phyloP scores from a whole-genome alignment of 2,113 vertebrate species.

The Hyperoodon ampullatus region DNA sequence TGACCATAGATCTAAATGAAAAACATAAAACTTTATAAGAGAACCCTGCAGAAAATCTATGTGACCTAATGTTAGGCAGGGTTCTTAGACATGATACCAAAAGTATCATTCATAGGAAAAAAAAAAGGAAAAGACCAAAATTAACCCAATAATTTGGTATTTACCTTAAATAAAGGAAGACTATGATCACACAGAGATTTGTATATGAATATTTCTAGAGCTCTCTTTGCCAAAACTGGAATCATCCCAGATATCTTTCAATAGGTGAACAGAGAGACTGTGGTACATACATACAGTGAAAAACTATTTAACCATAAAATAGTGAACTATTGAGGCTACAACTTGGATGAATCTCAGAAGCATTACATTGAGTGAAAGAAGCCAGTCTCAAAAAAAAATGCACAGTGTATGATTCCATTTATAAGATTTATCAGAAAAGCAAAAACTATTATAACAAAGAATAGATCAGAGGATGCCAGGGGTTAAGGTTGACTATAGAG shows the following conservation, averaged over 20 bases:
- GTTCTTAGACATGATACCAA: not conserved
- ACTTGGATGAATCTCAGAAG: not conserved
- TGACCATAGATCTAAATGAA: not conserved
- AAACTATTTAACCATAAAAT: not conserved
- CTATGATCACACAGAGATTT: not conserved
- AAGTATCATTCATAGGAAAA: not conserved
- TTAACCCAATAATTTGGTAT: not conserved
- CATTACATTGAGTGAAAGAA: not conserved
- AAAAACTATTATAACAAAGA: not conserved
- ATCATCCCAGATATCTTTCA: not conserved
- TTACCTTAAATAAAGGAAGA: not conserved
- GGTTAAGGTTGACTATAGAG: not conserved
- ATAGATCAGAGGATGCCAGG: not conserved
- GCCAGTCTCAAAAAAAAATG: not conserved
- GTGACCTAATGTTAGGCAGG: not conserved
- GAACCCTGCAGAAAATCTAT: slow-evolving; percentile 4
- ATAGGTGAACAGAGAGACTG: not conserved
- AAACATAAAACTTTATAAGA: not conserved
- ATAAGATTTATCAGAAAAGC: not conserved
- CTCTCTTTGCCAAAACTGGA: not conserved
- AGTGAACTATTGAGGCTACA: not conserved
- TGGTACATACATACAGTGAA: not conserved
- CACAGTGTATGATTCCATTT: not conserved
- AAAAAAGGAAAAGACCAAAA: not conserved
- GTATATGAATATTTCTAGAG: not conserved